Conservation (phyloP, 2,113 vertebrate genomes). For the Manacus vitellinus region DNA sequence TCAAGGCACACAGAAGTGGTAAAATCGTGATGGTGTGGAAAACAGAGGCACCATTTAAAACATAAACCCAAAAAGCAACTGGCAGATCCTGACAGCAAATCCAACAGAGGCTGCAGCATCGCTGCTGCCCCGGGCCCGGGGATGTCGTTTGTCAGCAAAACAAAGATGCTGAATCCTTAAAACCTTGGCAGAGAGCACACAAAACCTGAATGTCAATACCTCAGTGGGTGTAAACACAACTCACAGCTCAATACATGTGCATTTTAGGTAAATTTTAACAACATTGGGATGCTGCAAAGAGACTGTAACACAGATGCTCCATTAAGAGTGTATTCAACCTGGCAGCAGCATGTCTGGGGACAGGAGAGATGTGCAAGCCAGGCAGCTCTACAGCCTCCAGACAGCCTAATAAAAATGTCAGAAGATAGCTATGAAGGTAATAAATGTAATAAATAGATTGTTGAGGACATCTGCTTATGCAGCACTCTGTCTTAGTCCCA, state of each 20-base stretch:
- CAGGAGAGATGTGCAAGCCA: not conserved
- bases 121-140: not conserved
- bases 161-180: constrained; percentile 52
- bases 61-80: not conserved
- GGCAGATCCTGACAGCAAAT: not conserved
- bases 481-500: not conserved
- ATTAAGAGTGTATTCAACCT: not conserved
- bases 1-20: not conserved
- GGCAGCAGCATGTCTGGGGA: not conserved
- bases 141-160: constrained; percentile 14
- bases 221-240: not conserved
- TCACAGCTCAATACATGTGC: not conserved
- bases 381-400: not conserved
- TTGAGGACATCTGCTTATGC: not conserved
- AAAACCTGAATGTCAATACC: not conserved
- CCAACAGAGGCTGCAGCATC: not conserved
- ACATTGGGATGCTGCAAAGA: not conserved
- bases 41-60: not conserved
- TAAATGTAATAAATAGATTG: constrained; percentile 13
- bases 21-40: not conserved
- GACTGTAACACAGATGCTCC: not conserved
- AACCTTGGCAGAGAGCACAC: constrained; percentile 3
- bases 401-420: constrained; percentile 7
- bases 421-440: not conserved
- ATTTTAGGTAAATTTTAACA: not conserved